Conservation (phyloP, 2,888 invertebrate species). For the Plusia festucae region DNA sequence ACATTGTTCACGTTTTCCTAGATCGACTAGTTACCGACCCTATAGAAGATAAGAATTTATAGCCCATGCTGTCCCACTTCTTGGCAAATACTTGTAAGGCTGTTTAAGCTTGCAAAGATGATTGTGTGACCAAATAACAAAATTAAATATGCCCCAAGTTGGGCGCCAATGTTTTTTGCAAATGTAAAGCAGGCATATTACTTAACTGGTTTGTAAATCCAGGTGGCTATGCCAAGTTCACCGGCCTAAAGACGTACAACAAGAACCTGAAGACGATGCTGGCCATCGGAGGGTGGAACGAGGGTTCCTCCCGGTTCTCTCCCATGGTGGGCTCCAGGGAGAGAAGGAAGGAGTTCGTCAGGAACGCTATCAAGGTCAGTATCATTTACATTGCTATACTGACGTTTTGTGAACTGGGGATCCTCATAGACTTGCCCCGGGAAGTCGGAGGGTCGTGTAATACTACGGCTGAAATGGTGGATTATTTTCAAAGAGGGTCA, state of each 20-base stretch:
- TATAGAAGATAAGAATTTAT: too few species aligned
- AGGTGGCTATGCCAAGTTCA: slow-evolving; percentile 98
- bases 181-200: not conserved
- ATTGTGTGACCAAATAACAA: not conserved
- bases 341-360: slow-evolving; percentile 94
- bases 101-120: not conserved
- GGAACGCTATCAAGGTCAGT: slow-evolving; percentile 93
- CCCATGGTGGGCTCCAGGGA: slow-evolving; percentile 95
- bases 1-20: too few species aligned
- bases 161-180: slow-evolving; percentile 12
- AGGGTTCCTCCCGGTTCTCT: slow-evolving; percentile 96
- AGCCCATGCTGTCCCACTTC: too few species aligned
- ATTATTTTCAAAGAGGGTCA: too few species aligned
- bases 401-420: too few species aligned
- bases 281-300: slow-evolving; percentile 98
- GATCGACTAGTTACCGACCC: too few species aligned
- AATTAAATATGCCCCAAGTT: not conserved
- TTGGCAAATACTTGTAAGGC: too few species aligned
- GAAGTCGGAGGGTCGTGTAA: too few species aligned
- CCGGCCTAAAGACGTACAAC: slow-evolving; percentile 97
- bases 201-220: not conserved
- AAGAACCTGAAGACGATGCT: slow-evolving; percentile 96
- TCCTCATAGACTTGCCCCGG: too few species aligned
- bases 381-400: not conserved
- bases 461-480: too few species aligned